Evolutionary conservation across 2,888 invertebrate genomes (phyloP), one percentile per base, ranked within the genome.

Genomic region (Melipona bicolor): DNA sequence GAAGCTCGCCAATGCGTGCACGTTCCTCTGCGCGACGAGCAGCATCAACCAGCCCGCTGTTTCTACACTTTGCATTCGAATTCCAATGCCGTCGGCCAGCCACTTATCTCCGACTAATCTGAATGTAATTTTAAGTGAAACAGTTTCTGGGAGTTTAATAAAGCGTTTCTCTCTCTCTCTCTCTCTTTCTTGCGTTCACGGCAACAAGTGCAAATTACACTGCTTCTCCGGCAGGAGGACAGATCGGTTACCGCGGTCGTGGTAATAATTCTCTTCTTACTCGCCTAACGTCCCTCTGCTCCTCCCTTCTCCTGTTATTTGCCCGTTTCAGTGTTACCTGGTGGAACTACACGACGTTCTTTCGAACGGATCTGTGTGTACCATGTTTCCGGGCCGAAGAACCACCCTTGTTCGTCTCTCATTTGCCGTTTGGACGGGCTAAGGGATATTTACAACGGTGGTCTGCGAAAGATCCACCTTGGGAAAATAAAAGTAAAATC

Each of bases 181-280:
- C 59, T 32, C 15, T 43, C n/a, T 11, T 2, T 36, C 9, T n/a
- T 6, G 82, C 79, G 81, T 85, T 83, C 79, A 86, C 84, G 87
- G 84, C 83, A 89, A 89, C 88, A 86, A 90, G 86, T 87, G 87
- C 87, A 88, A 90, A 90, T 91, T 90, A 83, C 83, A 24, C 61
- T 68, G 81, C 56, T 73, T 67, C 71, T 79, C 59, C 52, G 61
- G 24, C 62, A 52, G 56, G 77, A 49, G 77, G 62, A 75, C 71
- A 64, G 71, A 72, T 61, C 72, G 69, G 59, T 64, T 70, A 69
- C 61, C 59, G 9, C 36, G 43, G 50, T 21, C 6, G 3, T 19
- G n/a, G 61, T 62, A 62, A 32, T 62, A 27, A 62, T 32, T 65
- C 65, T n/a, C 3, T 0, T 36, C 64, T 64, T 21, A 19, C 27